phyloP scores from a whole-genome alignment of 2,888 invertebrate species.

The Anaspis maculata region DNA sequence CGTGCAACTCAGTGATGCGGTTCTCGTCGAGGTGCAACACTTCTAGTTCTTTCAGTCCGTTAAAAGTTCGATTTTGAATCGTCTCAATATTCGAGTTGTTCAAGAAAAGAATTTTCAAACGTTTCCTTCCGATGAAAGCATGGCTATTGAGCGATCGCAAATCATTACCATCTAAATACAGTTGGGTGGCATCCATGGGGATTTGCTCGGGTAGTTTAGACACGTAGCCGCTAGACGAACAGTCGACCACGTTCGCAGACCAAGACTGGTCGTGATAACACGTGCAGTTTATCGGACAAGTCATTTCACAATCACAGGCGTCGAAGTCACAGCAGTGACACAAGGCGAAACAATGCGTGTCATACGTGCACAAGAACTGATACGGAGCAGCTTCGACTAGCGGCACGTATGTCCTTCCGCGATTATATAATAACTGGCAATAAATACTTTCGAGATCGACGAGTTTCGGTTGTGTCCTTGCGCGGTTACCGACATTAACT shows the following conservation, averaged over 20 bases:
- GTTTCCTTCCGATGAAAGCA: conserved; percentile 78
- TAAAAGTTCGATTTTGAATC: conserved; percentile 76
- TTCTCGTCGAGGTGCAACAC: conserved; percentile 70
- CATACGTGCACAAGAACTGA: conserved; percentile 79
- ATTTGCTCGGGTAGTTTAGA: conserved; percentile 69
- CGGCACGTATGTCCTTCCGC: conserved; percentile 64
- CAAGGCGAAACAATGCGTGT: conserved; percentile 75
- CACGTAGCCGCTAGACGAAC: conserved; percentile 61
- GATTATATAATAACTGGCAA: conserved; percentile 71
- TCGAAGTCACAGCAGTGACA: conserved; percentile 89
- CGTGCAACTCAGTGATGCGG: conserved; percentile 57
- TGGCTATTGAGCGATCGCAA: conserved; percentile 68
- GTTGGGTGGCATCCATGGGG: conserved; percentile 85
- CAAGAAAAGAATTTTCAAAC: conserved; percentile 64
- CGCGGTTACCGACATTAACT: conserved; percentile 65
- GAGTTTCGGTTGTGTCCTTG: conserved; percentile 70
- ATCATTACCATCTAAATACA: conserved; percentile 79
- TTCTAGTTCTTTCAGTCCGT: conserved; percentile 70
- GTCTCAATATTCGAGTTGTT: conserved; percentile 71
- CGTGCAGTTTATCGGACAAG: conserved; percentile 78
- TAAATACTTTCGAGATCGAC: conserved; percentile 77
- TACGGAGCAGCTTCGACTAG: conserved; percentile 71
- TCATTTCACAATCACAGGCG: conserved; percentile 89
- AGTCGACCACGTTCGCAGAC: conserved; percentile 80
- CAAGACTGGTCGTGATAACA: conserved; percentile 85